Evolutionary conservation across 2,797 vertebrate species (phyloP).

Genomic region (Triplophysa yarkandensis): DNA sequence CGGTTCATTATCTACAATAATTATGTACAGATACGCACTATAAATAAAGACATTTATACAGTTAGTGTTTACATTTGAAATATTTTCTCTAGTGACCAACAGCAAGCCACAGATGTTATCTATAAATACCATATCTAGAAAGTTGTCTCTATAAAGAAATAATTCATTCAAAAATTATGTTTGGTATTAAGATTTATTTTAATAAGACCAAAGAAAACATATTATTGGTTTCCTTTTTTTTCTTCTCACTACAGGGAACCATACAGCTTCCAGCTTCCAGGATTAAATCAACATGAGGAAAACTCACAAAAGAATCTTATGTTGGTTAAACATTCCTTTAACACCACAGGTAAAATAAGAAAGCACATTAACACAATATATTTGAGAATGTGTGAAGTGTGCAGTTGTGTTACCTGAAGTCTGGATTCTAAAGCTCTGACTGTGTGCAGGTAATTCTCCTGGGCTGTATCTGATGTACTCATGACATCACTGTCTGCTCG

Average conservation of each 20-base stretch:
- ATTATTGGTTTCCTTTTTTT: background rate
- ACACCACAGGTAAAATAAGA: background rate
- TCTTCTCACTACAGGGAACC: too few relatives aligned
- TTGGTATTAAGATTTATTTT: background rate
- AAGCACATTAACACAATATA: background rate
- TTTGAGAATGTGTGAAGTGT: background rate
- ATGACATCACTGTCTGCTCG: conserved; percentile 51
- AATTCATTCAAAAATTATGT: background rate
- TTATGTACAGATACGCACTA: background rate
- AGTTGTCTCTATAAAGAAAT: background rate
- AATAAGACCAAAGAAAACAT: background rate
- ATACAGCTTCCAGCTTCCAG: background rate
- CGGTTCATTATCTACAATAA: background rate
- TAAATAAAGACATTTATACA: background rate
- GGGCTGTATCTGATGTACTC: conserved; percentile 59
- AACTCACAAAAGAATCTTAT: too few relatives aligned
- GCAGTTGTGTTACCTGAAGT: conserved; percentile 78
- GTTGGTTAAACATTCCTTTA: background rate
- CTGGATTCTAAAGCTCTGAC: conserved; percentile 84
- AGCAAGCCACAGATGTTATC: background rate
- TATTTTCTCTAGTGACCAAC: background rate
- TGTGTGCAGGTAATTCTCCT: conserved; percentile 77
- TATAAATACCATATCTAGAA: background rate
- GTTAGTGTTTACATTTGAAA: background rate
- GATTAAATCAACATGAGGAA: background rate